Evolutionary conservation across 2,888 invertebrate genomes (phyloP).

Genomic region (Prosopocoilus inquinatus): DNA sequence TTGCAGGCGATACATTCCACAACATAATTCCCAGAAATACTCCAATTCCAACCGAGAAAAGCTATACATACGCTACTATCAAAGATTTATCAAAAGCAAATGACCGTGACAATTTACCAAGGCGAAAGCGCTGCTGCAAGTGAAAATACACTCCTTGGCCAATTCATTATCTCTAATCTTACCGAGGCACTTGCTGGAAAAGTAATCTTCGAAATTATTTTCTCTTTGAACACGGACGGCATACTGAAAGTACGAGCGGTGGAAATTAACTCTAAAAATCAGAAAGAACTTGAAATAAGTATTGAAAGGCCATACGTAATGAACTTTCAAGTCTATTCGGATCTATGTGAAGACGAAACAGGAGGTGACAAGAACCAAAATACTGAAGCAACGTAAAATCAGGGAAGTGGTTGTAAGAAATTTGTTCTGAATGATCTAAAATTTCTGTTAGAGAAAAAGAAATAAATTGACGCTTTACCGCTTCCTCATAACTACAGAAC

Average conservation of each 20-base stretch:
- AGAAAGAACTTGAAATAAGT: no score
- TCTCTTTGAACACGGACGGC: slow-evolving; percentile 7
- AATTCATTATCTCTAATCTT: neutral
- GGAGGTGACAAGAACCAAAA: no score
- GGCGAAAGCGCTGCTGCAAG: slow-evolving; percentile 5
- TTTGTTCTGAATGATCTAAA: no score
- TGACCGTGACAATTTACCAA: slow-evolving; percentile 8
- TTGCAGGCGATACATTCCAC: slow-evolving; percentile 23
- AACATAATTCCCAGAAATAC: slow-evolving; percentile 31
- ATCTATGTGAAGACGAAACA: no score
- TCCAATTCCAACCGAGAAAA: slow-evolving; percentile 19
- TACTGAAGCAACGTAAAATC: no score
- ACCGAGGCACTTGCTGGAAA: neutral
- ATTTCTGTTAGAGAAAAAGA: no score
- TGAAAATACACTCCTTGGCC: slow-evolving; percentile 8
- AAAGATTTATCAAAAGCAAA: slow-evolving; percentile 22
- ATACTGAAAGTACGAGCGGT: slow-evolving; percentile 1
- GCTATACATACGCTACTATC: slow-evolving; percentile 12
- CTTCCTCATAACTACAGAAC: no score
- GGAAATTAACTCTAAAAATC: neutral
- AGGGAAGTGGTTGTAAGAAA: no score
- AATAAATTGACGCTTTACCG: no score
- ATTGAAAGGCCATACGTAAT: no score
- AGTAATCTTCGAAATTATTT: slow-evolving; percentile 5
- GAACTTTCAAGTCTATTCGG: no score